Percentiles rank a stretch among this genome's conserved stretches.
These are phyloP conservation scores for Trachelus tabidus DNA, from an alignment of 2,888 invertebrate species.

Conservation along the genomic window DNA sequence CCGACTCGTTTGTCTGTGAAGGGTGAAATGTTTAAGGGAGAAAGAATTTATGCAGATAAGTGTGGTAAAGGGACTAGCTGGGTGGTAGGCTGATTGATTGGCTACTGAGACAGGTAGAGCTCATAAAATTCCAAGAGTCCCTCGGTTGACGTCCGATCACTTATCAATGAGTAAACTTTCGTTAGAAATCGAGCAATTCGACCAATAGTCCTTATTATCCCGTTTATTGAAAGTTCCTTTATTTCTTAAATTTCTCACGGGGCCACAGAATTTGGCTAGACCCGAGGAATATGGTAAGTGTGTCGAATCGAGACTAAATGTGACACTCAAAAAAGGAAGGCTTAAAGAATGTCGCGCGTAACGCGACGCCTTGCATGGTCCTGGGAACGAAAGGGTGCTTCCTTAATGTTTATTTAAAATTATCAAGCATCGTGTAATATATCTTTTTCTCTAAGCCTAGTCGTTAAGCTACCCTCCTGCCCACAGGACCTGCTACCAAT, in stretches of 20 bases:
- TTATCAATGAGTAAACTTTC: neutral
- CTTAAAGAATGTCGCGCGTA: neutral
- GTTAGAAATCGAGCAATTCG: neutral
- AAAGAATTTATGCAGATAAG: neutral
- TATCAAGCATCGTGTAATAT: slow-evolving; percentile 3
- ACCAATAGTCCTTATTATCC: neutral
- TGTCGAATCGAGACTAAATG: neutral
- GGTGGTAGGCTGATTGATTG: neutral
- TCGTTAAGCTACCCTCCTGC: neutral
- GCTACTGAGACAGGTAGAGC: neutral
- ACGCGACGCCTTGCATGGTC: neutral
- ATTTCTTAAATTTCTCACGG: neutral
- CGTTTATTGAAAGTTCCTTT: neutral
- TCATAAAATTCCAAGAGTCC: neutral
- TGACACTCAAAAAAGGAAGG: neutral
- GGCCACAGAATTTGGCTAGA: neutral
- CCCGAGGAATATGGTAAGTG: neutral
- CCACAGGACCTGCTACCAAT: neutral
- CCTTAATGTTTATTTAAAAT: slow-evolving; percentile 2
- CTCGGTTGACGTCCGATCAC: neutral
- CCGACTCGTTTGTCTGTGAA: neutral
- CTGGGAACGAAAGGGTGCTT: neutral
- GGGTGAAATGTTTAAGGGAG: neutral
- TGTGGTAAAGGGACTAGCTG: neutral
- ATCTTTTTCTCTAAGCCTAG: slow-evolving; percentile 4